Percentiles rank a stretch among this genome's conserved stretches.
phyloP scores from a whole-genome alignment of 2,113 vertebrate species.

The Pteruthius melanotis region DNA sequence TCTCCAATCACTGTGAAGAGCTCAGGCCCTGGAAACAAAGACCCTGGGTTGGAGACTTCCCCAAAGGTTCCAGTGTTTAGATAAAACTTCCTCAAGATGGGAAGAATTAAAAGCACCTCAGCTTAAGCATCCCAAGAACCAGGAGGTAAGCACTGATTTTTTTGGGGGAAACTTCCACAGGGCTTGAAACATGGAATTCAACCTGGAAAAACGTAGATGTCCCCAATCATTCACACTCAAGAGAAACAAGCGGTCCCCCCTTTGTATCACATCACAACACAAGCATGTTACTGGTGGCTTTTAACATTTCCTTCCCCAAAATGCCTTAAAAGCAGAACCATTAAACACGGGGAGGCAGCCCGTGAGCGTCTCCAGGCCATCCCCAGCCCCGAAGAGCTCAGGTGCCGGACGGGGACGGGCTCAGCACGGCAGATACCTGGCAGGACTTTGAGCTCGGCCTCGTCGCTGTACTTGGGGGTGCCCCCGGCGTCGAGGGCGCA shows the following conservation, averaged over 20 bases:
- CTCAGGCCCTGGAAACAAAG: neutral
- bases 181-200: neutral
- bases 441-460: constrained; percentile 83
- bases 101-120: neutral
- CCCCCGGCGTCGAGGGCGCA: constrained; percentile 86
- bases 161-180: neutral
- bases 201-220: rapidly evolving
- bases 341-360: rapidly evolving
- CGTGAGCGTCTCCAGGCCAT: rapidly evolving
- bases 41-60: neutral
- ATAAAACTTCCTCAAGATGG: neutral
- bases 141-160: neutral
- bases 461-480: constrained; percentile 85
- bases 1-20: neutral
- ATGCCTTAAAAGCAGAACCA: neutral
- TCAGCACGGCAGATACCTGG: too few relatives aligned
- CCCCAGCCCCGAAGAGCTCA: too few relatives aligned
- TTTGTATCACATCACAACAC: neutral
- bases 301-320: rapidly evolving
- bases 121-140: neutral
- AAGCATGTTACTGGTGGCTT: neutral
- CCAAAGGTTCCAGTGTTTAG: neutral
- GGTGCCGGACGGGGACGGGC: too few relatives aligned
- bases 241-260: rapidly evolving
- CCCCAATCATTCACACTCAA: neutral